Evolutionary conservation across 2,113 vertebrate species (phyloP), one percentile per base, ranked within the genome.

Genomic region (Cyanoramphus novaezelandiae): DNA sequence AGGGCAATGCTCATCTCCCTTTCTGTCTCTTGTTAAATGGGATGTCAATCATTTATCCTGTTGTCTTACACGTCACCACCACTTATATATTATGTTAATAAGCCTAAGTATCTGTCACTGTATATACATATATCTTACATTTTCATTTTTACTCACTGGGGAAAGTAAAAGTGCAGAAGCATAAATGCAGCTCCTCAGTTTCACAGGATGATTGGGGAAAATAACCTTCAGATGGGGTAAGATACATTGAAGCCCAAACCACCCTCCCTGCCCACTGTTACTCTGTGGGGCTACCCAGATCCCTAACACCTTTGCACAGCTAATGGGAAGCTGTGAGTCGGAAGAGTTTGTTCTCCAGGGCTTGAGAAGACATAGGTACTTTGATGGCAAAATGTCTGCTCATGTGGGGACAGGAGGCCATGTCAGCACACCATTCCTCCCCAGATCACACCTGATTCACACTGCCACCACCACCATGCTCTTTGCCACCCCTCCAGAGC

Each of bases 401-500:
- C 23, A 24, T 1, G 35, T 12, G 29, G 28, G 46, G 16, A 13
- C 28, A 15, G 0, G 0, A 65, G 49, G 62, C 33, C 62, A 46
- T 57, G 55, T n/a, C 62, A 82, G 31, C 49, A 28, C 29, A 33
- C 39, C 70, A 4, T 2, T n/a, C 25, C 46, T 50, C 2, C 6
- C 15, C 13, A 41, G 18, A n/a, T 0, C 1, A 57, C 41, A 46
- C 21, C 35, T 16, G 46, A 31, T 3, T 5, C 2, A 0, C 13
- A 2, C 13, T 31, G 20, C n/a, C 63, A 46, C 57, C 52, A n/a
- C 37, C 84, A 43, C 46, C 5, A 3, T 0, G 12, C 1, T 4
- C 10, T 43, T 24, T 68, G 12, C 29, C 52, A 14, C 2, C 43
- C 6, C 17, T 50, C 1, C 0, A 24, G 1, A 1, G 33, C 0